Evolutionary conservation across 1,140 invertebrate genomes (phyloP), one percentile per base, ranked within the genome.

Genomic region (Fopius arisanus): DNA sequence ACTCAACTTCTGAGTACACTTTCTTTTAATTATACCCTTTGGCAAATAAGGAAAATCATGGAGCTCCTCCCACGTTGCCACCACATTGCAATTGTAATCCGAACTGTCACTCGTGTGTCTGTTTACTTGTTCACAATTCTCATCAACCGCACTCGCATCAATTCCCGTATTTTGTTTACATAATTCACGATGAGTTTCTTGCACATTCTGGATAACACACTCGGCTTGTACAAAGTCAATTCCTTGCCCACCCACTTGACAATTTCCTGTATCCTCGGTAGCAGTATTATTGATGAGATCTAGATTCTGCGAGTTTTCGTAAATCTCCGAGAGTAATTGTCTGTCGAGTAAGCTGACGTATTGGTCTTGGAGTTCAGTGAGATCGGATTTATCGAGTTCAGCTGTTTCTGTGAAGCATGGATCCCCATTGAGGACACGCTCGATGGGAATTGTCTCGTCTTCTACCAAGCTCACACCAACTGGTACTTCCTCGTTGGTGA

Each of bases 381-480:
- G 14, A 69, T 77, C 76, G 21, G 76, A 77, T 70, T 75, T 77
- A 68, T 77, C 76, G 9, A 75, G 33, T 41, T 74, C 76, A 26
- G 76, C 76, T n/a, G 73, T 77, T 54, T 77, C 70, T 2, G 76
- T 77, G 62, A 77, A 77, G 59, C 76, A 77, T 14, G 76, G 76
- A 71, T 77, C 76, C 29, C 76, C 76, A 59, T 75, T 77, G 0
- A 77, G 63, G 1, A 77, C 76, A 9, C 67, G 54, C 21, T 77
- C 73, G 14, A 74, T 26, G 4, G 75, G 67, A 3, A 76, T 71
- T 21, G 14, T 43, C 40, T 77, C 73, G 10, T 48, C 62, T 2
- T 70, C 67, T 12, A 66, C 23, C 40, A 72, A 29, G 62, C 31
- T 62, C 28, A 16, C 29, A 26, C 16, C 23, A n/a, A 62, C 63